Percentiles rank a stretch among this genome's conserved stretches.
Evolutionary conservation across 2,797 vertebrate species (phyloP).

Genomic region (Paguma larvata): DNA sequence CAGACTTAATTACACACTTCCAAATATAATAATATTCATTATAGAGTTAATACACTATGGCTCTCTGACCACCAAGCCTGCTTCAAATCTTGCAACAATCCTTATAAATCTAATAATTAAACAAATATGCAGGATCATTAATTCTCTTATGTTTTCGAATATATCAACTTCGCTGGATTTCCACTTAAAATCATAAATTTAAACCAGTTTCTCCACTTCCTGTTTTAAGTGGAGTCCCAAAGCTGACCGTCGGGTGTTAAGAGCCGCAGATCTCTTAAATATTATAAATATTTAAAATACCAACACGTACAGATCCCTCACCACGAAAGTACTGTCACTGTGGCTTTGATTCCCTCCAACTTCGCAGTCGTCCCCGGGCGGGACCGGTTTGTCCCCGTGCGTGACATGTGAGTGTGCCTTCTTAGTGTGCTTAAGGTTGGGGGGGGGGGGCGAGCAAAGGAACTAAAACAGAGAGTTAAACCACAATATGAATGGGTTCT

Average conservation of each 20-base stretch:
- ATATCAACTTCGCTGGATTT: not conserved
- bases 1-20: not conserved
- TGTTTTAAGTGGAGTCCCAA: not conserved
- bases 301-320: not conserved
- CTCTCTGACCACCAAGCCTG: not conserved
- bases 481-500: not conserved
- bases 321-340: not conserved
- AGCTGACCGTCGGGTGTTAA: not conserved
- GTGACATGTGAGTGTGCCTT: not conserved
- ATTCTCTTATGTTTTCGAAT: not conserved
- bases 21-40: not conserved
- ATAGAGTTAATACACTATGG: not conserved
- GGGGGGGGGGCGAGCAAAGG: not conserved
- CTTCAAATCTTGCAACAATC: not conserved
- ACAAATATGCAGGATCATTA: not conserved
- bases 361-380: not conserved
- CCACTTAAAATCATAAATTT: not conserved
- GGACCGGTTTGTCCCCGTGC: not conserved
- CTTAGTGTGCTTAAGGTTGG: not conserved
- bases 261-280: not conserved
- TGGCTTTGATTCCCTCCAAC: not conserved
- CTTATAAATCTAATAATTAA: not conserved
- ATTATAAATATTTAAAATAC: not conserved
- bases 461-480: not conserved
- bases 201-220: not conserved